Base-by-base conservation (phyloP, 2,888 invertebrate species). In the Pasiphila rectangulata region DNA sequence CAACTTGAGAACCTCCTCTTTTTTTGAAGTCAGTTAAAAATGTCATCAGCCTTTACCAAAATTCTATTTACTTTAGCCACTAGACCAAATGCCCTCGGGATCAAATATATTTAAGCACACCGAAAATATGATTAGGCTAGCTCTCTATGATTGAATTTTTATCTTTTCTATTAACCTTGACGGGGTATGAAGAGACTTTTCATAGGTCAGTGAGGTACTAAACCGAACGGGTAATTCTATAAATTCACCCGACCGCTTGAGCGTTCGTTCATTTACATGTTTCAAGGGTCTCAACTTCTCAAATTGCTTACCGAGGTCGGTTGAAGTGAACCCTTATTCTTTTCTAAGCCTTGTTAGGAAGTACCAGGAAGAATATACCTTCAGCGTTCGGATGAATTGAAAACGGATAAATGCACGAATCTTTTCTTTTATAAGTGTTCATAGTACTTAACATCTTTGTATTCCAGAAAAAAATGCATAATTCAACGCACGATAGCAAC, bases 131-230 rank as follows among this genome's bases (percentile, higher is more conserved):
- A n/a, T n/a, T n/a, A n/a, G n/a, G n/a, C n/a, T n/a, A n/a, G n/a
- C n/a, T n/a, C n/a, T n/a, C n/a, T n/a, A n/a, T n/a, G n/a, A n/a
- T 30, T n/a, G 15, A 30, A 30, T 17, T 16, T 17, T 16, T 30
- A 30, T 16, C 30, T 10, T 30, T 32, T 32, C 17, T 17, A 19
- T 32, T 19, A 19, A 32, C 6, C 30, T 9, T 19, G 15, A 7
- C 13, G 7, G 15, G 30, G n/a, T 30, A 30, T 4, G 9, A 15
- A 7, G 2, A 30, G 16, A 17, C 30, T 9, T 29, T 64, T 57
- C 41, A 49, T 55, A 66, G 71, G 67, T 67, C 69, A 69, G 58
- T 61, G 64, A 69, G 60, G 52, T 48, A 45, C 62, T 63, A 68
- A 66, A 70, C 36, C 53, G 61, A 27, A 51, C 57, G 62, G 63